These are phyloP conservation scores for Odontophorus gujanensis DNA, from an alignment of 2,113 vertebrate genomes.

Conservation along the genomic window DNA sequence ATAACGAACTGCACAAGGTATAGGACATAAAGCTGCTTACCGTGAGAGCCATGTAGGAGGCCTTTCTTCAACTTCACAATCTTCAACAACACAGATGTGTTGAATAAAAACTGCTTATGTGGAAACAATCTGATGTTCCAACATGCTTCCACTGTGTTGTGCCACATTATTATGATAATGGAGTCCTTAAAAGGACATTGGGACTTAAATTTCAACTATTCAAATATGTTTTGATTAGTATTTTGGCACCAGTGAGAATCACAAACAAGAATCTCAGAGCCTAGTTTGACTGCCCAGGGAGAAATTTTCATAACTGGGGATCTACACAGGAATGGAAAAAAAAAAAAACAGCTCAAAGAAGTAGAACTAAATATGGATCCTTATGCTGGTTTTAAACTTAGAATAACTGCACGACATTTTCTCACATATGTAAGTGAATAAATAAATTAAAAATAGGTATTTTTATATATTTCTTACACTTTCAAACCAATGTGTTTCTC, in stretches of 20 bases:
- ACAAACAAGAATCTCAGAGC: not conserved
- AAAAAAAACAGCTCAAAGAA: not conserved
- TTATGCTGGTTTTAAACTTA: not conserved
- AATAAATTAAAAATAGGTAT: not conserved
- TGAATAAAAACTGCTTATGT: not conserved
- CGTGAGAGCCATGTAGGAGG: accelerated
- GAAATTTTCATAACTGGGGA: not conserved
- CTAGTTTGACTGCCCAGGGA: not conserved
- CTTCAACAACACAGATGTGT: too few relatives aligned
- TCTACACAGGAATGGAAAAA: not conserved
- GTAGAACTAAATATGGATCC: not conserved
- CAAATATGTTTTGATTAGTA: not conserved
- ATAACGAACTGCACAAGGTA: not conserved
- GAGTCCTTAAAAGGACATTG: not conserved
- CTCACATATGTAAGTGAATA: not conserved
- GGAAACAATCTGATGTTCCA: not conserved
- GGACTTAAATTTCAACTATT: not conserved
- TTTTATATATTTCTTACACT: not conserved
- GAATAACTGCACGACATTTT: not conserved
- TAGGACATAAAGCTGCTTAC: not conserved
- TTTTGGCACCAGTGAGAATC: not conserved
- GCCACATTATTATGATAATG: not conserved
- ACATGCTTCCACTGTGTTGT: not conserved
- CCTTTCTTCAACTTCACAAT: not conserved
- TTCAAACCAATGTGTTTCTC: not conserved